These are phyloP conservation scores for Oophaga pumilio DNA, from an alignment of 2,113 vertebrate species.

Conservation along the genomic window DNA sequence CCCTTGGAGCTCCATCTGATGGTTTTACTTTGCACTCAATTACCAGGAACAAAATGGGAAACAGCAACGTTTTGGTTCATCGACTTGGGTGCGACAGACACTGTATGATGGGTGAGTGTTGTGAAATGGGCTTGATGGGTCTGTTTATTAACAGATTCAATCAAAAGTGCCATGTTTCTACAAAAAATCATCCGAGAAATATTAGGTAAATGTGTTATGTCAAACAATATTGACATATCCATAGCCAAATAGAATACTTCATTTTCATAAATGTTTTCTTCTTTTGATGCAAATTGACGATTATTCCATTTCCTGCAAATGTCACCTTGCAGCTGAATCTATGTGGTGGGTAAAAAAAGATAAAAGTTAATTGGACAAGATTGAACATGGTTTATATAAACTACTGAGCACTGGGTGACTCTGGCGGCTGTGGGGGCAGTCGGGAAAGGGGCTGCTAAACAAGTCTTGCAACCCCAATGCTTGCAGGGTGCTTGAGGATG, in stretches of 20 bases:
- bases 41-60: slow-evolving; percentile 55
- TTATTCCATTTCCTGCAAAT: background rate
- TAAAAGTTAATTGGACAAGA: slow-evolving; percentile 15
- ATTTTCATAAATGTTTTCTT: slow-evolving; percentile 1
- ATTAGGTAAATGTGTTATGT: background rate
- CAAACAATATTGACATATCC: slow-evolving; percentile 42
- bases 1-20: slow-evolving; percentile 33
- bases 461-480: no score
- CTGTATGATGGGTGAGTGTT: slow-evolving; percentile 32
- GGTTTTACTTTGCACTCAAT: slow-evolving; percentile 57
- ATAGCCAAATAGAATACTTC: slow-evolving; percentile 1
- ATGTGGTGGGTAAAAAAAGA: background rate
- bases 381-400: background rate
- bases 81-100: slow-evolving; percentile 24
- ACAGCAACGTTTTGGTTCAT: slow-evolving; percentile 46
- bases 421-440: no score
- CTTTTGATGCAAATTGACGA: background rate
- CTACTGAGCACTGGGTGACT: no score
- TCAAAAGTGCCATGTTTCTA: slow-evolving; percentile 2
- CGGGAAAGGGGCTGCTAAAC: no score
- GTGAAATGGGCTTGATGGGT: slow-evolving; percentile 33
- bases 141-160: slow-evolving; percentile 20
- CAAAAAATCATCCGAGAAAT: slow-evolving; percentile 16
- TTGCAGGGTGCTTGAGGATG: no score
- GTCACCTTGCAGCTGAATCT: background rate